Conservation (phyloP, 2,888 invertebrate species). For the Platycheirus rosarum region DNA sequence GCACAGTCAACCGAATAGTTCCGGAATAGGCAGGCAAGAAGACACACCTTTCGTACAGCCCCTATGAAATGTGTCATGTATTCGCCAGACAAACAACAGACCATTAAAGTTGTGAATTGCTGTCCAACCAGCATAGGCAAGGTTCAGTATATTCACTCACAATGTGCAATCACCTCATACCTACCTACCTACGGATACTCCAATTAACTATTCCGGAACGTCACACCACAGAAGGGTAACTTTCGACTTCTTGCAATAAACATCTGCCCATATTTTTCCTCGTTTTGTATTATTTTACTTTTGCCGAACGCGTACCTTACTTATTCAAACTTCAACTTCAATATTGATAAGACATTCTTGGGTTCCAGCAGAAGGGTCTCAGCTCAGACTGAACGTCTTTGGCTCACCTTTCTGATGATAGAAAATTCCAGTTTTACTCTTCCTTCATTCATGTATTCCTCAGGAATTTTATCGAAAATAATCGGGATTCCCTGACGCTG, state of each 20-base stretch:
- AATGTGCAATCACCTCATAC: slow-evolving; percentile 48
- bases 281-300: neutral
- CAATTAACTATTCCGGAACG: slow-evolving; percentile 68
- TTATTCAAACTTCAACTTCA: slow-evolving; percentile 9
- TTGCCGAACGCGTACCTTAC: slow-evolving; percentile 36
- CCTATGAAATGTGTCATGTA: slow-evolving; percentile 38
- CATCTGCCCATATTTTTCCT: slow-evolving; percentile 58
- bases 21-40: slow-evolving; percentile 44
- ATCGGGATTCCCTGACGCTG: slow-evolving; percentile 49
- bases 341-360: slow-evolving; percentile 18
- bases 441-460: slow-evolving; percentile 10
- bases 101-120: slow-evolving; percentile 18
- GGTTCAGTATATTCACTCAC: slow-evolving; percentile 26
- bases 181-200: slow-evolving; percentile 31
- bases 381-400: slow-evolving; percentile 17
- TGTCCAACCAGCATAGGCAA: slow-evolving; percentile 59
- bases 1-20: slow-evolving; percentile 52
- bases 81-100: slow-evolving; percentile 8
- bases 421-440: slow-evolving; percentile 34
- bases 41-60: slow-evolving; percentile 68
- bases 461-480: slow-evolving; percentile 44
- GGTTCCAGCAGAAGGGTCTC: slow-evolving; percentile 17
- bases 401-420: slow-evolving; percentile 31
- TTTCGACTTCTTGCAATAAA: slow-evolving; percentile 61
- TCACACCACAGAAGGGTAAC: slow-evolving; percentile 51